These are phyloP conservation scores for Austrofundulus limnaeus DNA, from an alignment of 2,113 vertebrate genomes.

Conservation along the genomic window DNA sequence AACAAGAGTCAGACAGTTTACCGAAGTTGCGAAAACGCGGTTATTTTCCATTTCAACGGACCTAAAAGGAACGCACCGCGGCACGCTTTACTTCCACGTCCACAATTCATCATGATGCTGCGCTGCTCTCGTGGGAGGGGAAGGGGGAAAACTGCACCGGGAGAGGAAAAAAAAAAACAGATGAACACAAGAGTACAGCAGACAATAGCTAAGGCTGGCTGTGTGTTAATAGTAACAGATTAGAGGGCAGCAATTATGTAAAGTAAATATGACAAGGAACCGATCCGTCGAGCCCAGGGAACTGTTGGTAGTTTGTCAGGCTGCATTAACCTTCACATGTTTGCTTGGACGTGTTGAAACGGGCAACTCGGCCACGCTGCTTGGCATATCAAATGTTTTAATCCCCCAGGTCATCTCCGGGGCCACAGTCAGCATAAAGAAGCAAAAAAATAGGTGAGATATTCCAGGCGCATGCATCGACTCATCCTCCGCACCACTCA, in stretches of 20 bases:
- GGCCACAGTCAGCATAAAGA: conserved; percentile 47
- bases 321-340: conserved; percentile 78
- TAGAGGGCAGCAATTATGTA: conserved; percentile 76
- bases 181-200: conserved; percentile 37
- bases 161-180: conserved; percentile 49
- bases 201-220: conserved; percentile 41
- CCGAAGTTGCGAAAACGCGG: background rate
- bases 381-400: conserved; percentile 66
- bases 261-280: conserved; percentile 75
- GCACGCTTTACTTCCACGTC: conserved; percentile 37
- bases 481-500: conserved; percentile 23
- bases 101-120: conserved; percentile 59
- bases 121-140: conserved; percentile 42
- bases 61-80: conserved; percentile 35
- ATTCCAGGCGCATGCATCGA: conserved; percentile 20
- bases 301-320: conserved; percentile 72
- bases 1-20: background rate
- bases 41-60: conserved; percentile 35
- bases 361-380: conserved; percentile 49
- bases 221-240: conserved; percentile 72
- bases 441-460: conserved; percentile 48
- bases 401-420: conserved; percentile 65
- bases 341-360: conserved; percentile 71
- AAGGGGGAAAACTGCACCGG: conserved; percentile 29
- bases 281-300: conserved; percentile 61